A percentile compares a stretch with the other conserved stretches of the same genome.
Conservation (phyloP, 2,113 vertebrate species). For the Zeus faber region DNA sequence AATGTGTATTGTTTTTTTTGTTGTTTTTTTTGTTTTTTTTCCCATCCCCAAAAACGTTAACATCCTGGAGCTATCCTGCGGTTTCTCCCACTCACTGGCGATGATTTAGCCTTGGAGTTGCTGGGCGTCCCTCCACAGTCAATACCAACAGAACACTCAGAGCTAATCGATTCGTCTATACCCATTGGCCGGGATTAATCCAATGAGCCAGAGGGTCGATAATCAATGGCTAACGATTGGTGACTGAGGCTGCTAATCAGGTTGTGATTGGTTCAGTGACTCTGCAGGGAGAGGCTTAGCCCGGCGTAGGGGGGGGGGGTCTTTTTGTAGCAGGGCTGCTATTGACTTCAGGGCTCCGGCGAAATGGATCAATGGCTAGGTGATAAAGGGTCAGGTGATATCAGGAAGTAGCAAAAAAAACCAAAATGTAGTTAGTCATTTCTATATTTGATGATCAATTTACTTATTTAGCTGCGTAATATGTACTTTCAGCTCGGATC, state of each 20-base stretch:
- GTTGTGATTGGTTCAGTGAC: conserved; percentile 48
- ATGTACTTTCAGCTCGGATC: too few species aligned
- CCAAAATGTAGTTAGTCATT: too few species aligned
- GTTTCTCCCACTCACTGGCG: too few species aligned
- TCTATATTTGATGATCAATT: too few species aligned
- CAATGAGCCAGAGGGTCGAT: conserved; percentile 43
- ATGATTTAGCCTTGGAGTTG: conserved; percentile 9
- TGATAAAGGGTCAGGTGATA: too few species aligned
- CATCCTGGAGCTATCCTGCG: too few species aligned
- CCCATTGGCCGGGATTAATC: conserved; percentile 46
- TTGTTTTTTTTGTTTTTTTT: too few species aligned
- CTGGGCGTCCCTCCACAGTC: conserved; percentile 33
- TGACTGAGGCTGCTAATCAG: conserved; percentile 47
- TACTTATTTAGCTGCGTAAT: too few species aligned
- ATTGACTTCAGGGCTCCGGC: not conserved
- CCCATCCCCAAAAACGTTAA: too few species aligned
- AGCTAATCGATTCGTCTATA: conserved; percentile 62
- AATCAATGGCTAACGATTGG: conserved; percentile 57
- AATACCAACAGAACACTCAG: conserved; percentile 57
- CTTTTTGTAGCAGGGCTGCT: not conserved
- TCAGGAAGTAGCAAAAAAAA: too few species aligned
- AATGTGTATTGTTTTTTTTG: too few species aligned
- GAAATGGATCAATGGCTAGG: too few species aligned
- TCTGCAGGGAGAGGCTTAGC: conserved; percentile 25
- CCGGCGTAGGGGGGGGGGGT: not conserved